Evolutionary conservation across 2,888 invertebrate genomes (phyloP), one percentile per base, ranked within the genome.

Genomic region (Sinhomidia bicolor): DNA sequence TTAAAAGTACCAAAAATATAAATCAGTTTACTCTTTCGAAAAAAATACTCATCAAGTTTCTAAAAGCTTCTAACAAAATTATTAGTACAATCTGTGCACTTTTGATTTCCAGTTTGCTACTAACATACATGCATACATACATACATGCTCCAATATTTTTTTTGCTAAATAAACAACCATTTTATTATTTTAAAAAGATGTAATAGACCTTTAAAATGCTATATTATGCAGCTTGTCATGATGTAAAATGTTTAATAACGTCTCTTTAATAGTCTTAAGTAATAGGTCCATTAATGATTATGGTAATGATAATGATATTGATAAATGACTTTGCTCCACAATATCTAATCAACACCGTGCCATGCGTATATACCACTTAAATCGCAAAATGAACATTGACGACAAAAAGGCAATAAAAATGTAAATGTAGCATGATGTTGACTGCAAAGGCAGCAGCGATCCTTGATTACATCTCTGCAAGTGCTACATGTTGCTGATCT

Each of bases 321-420:
- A 78, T 78, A 54, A 78, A 78, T 57, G 78, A 57, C 78, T 78
- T 4, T 54, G 14, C 4, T 36, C 17, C 44, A 7, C 7, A 36
- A 14, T 47, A 10, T 74, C 74, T 47, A 74, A 71, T 71, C 74
- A 44, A 74, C 17, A 29, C 62, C 10, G 4, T 12, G 29, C 12
- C 62, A 29, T 68, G 62, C 60, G 10, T 32, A 32, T 17, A 6
- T 17, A 23, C 6, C 17, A 32, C n/a, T 32, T n/a, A n/a, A n/a
- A 60, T 12, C 12, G 14, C 23, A 17, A 26, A 62, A 29, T 17
- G 51, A 54, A 17, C 51, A 17, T 54, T 3, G 17, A 54, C 62
- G 62, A 29, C 83, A 83, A 41, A 41, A n/a, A 36, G 23, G 17
- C 71, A 12, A 83, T 78, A 76, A 85, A 76, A 85, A 78, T 85